A percentile compares a stretch with the other conserved stretches of the same genome.
phyloP scores from a whole-genome alignment of 2,113 vertebrate species.

The Pangasianodon hypophthalmus region DNA sequence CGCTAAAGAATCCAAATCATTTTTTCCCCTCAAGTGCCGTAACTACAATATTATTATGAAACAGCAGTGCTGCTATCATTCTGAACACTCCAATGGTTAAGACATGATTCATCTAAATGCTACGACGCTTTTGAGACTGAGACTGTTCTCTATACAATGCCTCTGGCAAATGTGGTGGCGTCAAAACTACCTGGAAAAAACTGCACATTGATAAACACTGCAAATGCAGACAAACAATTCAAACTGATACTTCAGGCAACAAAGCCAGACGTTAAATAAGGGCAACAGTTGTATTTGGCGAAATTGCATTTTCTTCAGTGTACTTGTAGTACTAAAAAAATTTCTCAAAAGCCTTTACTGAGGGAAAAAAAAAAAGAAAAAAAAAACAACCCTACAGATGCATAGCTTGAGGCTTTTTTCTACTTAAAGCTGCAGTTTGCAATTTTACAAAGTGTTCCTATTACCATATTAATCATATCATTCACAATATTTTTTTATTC shows the following conservation, averaged over 20 bases:
- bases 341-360: background rate
- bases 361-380: background rate
- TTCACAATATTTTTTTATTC: background rate
- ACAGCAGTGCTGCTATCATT: background rate
- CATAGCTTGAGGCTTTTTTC: background rate
- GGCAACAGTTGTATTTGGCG: background rate
- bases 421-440: background rate
- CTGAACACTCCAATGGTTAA: background rate
- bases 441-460: background rate
- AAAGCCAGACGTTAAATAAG: slow-evolving; percentile 18
- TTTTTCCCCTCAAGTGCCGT: background rate
- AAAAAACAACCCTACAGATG: background rate
- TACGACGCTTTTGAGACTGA: background rate
- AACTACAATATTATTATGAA: background rate
- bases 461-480: background rate
- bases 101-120: slow-evolving; percentile 13
- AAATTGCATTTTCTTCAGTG: background rate
- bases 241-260: background rate
- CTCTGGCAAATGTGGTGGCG: background rate
- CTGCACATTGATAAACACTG: background rate
- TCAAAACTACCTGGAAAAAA: background rate
- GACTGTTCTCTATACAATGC: background rate
- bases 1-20: background rate
- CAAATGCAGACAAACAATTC: background rate
- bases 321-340: background rate